Evolutionary conservation across 2,113 vertebrate species (phyloP), one percentile per base, ranked within the genome.

Genomic region (Mesoclemmys tuberculata): DNA sequence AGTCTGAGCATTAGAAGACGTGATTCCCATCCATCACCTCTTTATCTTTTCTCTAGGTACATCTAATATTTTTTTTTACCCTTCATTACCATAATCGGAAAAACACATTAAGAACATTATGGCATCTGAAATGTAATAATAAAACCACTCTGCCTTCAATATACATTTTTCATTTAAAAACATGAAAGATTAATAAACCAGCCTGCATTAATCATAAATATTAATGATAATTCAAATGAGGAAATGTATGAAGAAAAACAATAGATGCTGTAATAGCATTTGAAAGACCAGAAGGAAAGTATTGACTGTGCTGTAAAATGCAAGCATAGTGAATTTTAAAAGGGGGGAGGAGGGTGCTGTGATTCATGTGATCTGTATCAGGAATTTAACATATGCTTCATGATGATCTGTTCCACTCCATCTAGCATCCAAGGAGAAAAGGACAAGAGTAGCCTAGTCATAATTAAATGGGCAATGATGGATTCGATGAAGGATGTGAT

Each of bases 321-420:
- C 52, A 56, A 51, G 55, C 51, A 82, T 55, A 4, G 12, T 79
- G 2, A 2, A 2, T 29, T 80, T 61, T 0, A 0, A 10, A 49
- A 74, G 6, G 74, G 35, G 58, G 71, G 26, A 27, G 75, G 80
- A 46, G 75, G n/a, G 4, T 41, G 14, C 38, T 82, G 27, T 82
- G 85, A 11, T 82, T 81, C 78, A 21, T 21, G 10, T 84, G 41
- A 9, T 87, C 46, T 55, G 52, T 46, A 38, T 81, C 85, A 84
- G 35, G 35, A 91, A 48, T 41, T 13, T 19, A 77, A 24, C 6
- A 1, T 26, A 22, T 56, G 35, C 51, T 87, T 51, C 89, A 52
- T 29, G 41, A 52, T 8, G 26, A 2, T 52, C 41, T 78, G 11
- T 22, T 54, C 75, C 52, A 49, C 26, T 82, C 29, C 41, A n/a